Base-by-base conservation (phyloP, 2,113 vertebrate genomes). In the Ramphastos sulfuratus region DNA sequence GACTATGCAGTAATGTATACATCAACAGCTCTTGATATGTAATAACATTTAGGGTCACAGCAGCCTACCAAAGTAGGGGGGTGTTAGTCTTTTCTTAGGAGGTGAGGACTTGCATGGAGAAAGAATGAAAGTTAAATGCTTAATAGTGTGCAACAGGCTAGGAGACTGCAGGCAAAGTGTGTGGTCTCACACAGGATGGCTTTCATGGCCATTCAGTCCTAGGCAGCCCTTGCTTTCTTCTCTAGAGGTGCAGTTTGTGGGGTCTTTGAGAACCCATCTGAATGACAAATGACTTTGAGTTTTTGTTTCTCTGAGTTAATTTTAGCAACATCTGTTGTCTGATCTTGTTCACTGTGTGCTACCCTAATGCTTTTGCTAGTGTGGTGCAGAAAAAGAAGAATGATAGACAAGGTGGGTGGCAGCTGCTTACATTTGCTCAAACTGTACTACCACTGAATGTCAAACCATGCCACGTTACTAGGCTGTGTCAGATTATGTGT, bases 381-480 rank as follows among this genome's bases (percentile, higher is more conserved):
- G 21, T 83, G 48, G 59, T 77, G 31, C 85, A 87, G 69, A 80
- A 90, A 82, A 77, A 48, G 48, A 94, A 48, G 69, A 90, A 93
- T 56, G 92, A 83, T 48, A 84, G 89, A 70, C 90, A 88, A 83
- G 54, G 76, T 96, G 93, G 87, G 96, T 94, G 92, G 96, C 88
- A 87, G 42, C 66, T 89, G 72, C 93, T 82, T 80, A 59, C 25
- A 56, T 81, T 81, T 88, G 72, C 56, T 94, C 56, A 12, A 33
- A 77, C 76, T 81, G 69, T 71, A 72, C 85, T 92, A 83, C 65
- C 44, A 39, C 61, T 88, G 79, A 91, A 56, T 88, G 54, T 81
- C 69, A 77, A 83, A 88, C 31, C 46, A 12, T 42, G 25, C 85
- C 56, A n/a, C 8, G 69, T 74, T 70, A 67, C 58, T 64, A 75